Conservation (phyloP, 2,888 invertebrate species). For the Dinocampus coccinellae region DNA sequence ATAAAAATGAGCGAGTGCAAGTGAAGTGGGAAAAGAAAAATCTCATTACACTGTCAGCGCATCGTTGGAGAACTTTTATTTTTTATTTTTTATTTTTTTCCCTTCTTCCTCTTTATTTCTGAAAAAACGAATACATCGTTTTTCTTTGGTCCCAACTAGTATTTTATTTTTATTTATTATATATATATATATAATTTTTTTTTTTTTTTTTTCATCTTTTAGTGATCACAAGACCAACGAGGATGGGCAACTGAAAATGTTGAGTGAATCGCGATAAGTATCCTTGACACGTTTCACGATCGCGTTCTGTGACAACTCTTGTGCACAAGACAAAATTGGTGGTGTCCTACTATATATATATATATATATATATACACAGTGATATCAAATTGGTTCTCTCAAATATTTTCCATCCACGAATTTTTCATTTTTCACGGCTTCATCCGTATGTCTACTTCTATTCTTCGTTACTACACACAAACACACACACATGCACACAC, state of each 20-base stretch:
- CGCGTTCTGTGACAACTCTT: constrained; percentile 9
- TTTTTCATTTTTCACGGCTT: constrained; percentile 33
- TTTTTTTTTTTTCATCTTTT: neutral
- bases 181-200: too few species aligned
- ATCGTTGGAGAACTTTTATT: constrained; percentile 17
- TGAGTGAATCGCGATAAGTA: constrained; percentile 36
- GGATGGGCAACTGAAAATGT: neutral
- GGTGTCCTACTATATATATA: constrained; percentile 2
- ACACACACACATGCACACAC: neutral
- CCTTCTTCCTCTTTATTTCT: neutral
- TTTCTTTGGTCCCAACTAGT: constrained; percentile 9
- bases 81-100: neutral
- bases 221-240: neutral
- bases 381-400: neutral
- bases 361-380: too few species aligned
- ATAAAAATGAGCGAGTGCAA: constrained; percentile 7
- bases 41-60: constrained; percentile 31
- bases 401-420: neutral
- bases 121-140: constrained; percentile 20
- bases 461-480: constrained; percentile 8
- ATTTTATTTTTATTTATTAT: too few species aligned
- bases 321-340: constrained; percentile 21
- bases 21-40: constrained; percentile 24
- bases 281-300: constrained; percentile 31
- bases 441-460: constrained; percentile 17